These are phyloP conservation scores for Tetranychus piercei DNA, from an alignment of 2,888 invertebrate species.

Conservation along the genomic window DNA sequence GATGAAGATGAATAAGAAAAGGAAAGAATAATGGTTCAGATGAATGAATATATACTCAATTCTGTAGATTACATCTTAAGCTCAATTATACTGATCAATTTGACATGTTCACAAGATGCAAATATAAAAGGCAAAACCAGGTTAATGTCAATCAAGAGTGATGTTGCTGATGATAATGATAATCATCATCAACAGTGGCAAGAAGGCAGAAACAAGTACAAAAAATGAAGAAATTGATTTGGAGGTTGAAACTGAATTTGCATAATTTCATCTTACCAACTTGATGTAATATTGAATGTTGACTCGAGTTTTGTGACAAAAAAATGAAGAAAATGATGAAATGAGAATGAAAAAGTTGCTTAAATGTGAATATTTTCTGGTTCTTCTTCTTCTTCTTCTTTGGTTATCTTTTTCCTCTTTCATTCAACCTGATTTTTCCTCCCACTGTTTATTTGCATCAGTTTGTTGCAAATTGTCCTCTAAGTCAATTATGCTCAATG, in stretches of 20 bases:
- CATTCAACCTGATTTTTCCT: background rate
- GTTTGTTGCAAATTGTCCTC: background rate
- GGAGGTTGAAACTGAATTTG: background rate
- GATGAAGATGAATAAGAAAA: background rate
- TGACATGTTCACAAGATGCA: background rate
- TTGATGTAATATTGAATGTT: background rate
- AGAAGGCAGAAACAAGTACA: background rate
- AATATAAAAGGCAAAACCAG: background rate
- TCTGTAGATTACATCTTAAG: background rate
- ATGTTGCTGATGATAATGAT: too few species aligned
- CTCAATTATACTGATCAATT: background rate
- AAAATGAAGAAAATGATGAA: background rate
- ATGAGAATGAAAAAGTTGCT: background rate
- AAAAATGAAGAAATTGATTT: background rate
- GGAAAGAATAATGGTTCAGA: background rate
- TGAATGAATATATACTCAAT: background rate
- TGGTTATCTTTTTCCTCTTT: background rate
- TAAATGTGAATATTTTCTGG: background rate
- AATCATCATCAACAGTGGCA: background rate
- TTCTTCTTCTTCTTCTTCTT: background rate
- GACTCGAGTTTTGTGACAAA: background rate
- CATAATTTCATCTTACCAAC: background rate
- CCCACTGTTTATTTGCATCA: background rate
- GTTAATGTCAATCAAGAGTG: background rate
- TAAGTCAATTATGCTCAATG: background rate